Evolutionary conservation across 2,113 vertebrate species (phyloP), one percentile per base, ranked within the genome.

Genomic region (Rynchops niger): DNA sequence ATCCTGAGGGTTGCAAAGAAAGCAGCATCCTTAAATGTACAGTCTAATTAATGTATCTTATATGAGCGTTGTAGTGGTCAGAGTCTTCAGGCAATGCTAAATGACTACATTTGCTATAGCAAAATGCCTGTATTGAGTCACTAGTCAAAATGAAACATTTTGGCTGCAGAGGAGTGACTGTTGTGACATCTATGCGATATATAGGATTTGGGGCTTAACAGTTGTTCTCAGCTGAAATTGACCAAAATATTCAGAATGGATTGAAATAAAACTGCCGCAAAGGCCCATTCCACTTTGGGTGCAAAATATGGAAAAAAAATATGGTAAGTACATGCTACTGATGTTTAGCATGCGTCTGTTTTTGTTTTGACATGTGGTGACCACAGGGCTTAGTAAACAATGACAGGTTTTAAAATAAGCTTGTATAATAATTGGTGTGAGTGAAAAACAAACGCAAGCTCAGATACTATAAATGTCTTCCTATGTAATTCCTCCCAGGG

Each of bases 391-490:
- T 66, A 34, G 63, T 93, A 94, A 95, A 96, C 70, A 89, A 52
- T 82, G 40, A 45, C 29, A 86, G 66, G n/a, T 94, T 95, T 97
- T 86, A 82, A 95, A 97, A 93, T 96, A 94, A 90, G 32, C 42
- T 80, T 85, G 45, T 76, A 53, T 72, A 91, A 77, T 95, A 95
- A 89, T 80, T 77, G 62, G 15, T 93, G 63, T 85, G 82, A 79
- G 36, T 50, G 36, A 90, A 94, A 97, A 93, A 86, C 93, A 94
- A 94, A 55, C 3, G 10, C 49, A 76, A 53, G 53, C 55, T 82
- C 81, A 62, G 78, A 34, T 58, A n/a, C 89, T 97, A 84, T 88
- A 95, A 95, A 95, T 79, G 62, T 65, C 61, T 85, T 87, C 81
- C 58, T 65, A 43, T 90, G 70, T 82, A 89, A 76, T 87, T 77